phyloP scores from a whole-genome alignment of 2,113 vertebrate species.

The Sturnus vulgaris region DNA sequence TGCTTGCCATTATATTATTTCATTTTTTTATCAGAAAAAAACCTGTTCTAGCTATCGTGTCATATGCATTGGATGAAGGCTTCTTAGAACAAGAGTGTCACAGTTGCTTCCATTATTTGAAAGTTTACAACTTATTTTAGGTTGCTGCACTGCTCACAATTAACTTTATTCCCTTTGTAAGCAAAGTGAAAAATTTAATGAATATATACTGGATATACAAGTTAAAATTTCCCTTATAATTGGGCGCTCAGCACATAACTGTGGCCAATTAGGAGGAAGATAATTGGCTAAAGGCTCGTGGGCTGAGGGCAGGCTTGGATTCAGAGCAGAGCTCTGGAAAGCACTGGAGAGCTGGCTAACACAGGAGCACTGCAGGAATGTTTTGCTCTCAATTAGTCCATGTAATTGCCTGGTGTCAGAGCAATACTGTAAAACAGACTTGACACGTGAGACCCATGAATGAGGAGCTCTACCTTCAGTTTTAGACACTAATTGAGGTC shows the following conservation, averaged over 20 bases:
- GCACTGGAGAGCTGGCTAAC: background rate
- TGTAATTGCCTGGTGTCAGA: constrained; percentile 1
- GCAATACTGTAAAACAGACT: background rate
- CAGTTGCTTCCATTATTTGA: background rate
- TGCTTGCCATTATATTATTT: background rate
- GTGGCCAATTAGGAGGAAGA: background rate
- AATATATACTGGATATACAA: too few species aligned
- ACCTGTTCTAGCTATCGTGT: background rate
- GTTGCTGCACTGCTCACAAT: background rate
- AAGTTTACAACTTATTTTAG: background rate
- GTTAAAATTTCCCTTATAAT: background rate
- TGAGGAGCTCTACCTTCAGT: background rate
- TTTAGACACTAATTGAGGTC: background rate
- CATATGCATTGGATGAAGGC: background rate
- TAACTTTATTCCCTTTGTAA: background rate
- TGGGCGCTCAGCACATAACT: background rate
- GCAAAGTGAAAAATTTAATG: background rate
- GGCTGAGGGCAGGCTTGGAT: background rate
- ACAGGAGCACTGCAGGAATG: background rate
- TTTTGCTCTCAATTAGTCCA: background rate
- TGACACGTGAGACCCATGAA: background rate
- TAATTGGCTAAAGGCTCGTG: background rate
- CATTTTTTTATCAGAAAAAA: background rate
- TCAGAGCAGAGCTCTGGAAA: background rate
- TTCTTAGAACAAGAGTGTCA: background rate